Percentiles rank a stretch among this genome's conserved stretches.
Evolutionary conservation across 2,888 invertebrate species (phyloP).

Genomic region (Tetragnatha montana): DNA sequence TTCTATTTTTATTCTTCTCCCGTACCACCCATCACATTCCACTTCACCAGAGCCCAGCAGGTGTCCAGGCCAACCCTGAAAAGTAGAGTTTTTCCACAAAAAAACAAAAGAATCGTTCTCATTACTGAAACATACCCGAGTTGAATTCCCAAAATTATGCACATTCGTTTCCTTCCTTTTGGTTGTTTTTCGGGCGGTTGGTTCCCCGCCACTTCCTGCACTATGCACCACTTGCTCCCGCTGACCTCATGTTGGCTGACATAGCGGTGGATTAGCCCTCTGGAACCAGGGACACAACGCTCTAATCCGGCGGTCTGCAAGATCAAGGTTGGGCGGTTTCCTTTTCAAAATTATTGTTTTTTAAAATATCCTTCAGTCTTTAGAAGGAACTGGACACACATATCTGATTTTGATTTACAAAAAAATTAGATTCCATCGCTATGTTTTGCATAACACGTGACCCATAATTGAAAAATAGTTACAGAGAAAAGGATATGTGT

Average conservation of each 20-base stretch:
- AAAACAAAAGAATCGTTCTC: background rate
- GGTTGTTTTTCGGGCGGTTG: background rate
- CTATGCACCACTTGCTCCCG: background rate
- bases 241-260: background rate
- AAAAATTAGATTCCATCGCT: background rate
- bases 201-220: background rate
- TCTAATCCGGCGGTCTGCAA: background rate
- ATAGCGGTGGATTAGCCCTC: background rate
- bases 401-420: background rate
- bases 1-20: too few species aligned
- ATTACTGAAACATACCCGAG: background rate
- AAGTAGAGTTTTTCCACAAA: background rate
- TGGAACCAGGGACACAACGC: background rate
- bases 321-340: conserved; percentile 42
- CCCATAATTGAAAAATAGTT: background rate
- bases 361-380: background rate
- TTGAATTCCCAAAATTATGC: background rate
- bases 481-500: background rate
- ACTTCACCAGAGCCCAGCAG: background rate
- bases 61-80: background rate
- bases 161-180: background rate
- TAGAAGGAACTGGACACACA: background rate
- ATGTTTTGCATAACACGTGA: background rate
- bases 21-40: too few species aligned
- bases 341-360: background rate